phyloP scores from a whole-genome alignment of 2,888 invertebrate genomes.

The Luperina testacea region DNA sequence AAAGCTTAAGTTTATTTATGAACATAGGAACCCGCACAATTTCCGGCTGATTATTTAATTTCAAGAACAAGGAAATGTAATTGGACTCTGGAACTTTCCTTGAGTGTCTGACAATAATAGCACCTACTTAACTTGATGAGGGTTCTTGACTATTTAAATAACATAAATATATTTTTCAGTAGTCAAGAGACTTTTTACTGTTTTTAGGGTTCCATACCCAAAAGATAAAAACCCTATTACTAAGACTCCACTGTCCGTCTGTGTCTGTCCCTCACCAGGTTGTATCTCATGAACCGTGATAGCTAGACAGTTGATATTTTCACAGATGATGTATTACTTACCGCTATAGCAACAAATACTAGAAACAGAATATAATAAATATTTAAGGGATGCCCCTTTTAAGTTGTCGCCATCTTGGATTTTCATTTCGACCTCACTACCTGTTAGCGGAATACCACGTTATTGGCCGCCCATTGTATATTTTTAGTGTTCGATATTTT shows the following conservation, averaged over 20 bases:
- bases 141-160: not conserved
- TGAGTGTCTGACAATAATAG: not conserved
- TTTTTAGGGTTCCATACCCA: not conserved
- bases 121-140: not conserved
- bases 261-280: too few species aligned
- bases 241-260: too few species aligned
- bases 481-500: too few species aligned
- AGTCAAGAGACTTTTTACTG: not conserved
- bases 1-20: not conserved
- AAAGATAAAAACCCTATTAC: too few species aligned
- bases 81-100: not conserved
- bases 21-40: not conserved
- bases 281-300: too few species aligned
- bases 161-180: too few species aligned
- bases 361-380: too few species aligned
- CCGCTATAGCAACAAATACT: too few species aligned
- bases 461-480: too few species aligned
- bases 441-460: not conserved
- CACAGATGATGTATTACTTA: too few species aligned
- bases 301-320: too few species aligned
- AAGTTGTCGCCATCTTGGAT: not conserved
- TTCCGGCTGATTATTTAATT: not conserved
- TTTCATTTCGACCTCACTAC: not conserved
- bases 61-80: not conserved
- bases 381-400: too few species aligned